A percentile compares a stretch with the other conserved stretches of the same genome.
These are phyloP conservation scores for Cyclargus thomasi DNA, from an alignment of 1,140 invertebrate species.

Conservation along the genomic window DNA sequence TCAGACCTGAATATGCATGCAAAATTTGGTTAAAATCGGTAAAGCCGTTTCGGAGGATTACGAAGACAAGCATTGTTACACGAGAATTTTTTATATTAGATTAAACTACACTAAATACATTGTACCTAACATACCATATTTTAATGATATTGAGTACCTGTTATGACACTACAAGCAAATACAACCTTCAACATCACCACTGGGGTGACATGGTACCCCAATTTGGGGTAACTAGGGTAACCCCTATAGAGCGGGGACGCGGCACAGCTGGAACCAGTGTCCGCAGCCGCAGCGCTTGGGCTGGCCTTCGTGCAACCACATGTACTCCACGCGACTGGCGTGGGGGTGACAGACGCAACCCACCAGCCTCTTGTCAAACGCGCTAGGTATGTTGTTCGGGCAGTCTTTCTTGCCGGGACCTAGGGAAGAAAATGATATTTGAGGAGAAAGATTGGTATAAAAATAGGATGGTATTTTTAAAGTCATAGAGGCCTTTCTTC, in stretches of 20 bases:
- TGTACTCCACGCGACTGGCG: conserved; percentile 53
- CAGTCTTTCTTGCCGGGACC: conserved; percentile 55
- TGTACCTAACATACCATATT: no score
- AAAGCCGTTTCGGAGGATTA: no score
- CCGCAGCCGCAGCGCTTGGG: conserved; percentile 63
- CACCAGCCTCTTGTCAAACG: conserved; percentile 39
- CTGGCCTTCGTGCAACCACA: conserved; percentile 53
- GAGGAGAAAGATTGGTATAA: no score
- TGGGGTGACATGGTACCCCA: not conserved
- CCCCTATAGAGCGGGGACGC: conserved; percentile 41
- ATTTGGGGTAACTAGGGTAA: not conserved
- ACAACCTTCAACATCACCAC: not conserved
- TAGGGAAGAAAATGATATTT: conserved; percentile 23
- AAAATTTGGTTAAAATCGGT: no score
- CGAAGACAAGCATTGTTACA: no score
- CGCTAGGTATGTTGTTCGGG: conserved; percentile 60
- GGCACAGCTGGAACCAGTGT: conserved; percentile 62
- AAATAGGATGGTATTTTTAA: no score
- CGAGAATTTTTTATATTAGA: no score
- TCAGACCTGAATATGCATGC: no score
- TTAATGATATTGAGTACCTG: no score
- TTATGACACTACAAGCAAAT: no score
- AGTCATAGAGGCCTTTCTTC: no score
- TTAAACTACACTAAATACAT: no score
- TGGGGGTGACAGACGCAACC: conserved; percentile 47